Base-by-base conservation (phyloP, 2,888 invertebrate species). In the Melikaiella ostensackeni region DNA sequence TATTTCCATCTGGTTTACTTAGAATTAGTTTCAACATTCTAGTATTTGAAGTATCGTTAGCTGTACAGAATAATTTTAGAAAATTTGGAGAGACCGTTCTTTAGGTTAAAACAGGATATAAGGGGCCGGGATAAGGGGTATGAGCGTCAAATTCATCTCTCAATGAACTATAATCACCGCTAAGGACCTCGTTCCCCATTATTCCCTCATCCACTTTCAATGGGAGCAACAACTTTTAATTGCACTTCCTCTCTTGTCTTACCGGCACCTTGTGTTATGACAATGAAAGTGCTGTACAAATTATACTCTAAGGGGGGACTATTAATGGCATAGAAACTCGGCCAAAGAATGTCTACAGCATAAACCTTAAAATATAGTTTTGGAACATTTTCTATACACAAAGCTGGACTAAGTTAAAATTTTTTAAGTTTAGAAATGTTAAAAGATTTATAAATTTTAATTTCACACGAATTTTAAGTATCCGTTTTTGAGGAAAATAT, bases 161-260 rank as follows among this genome's bases (percentile, higher is more conserved):
- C 85, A 75, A 85, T 81, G 79, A 83, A 80, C 77, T 78, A 77
- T 83, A 84, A 86, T 86, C 81, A 80, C 81, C 66, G 76, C 61
- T 79, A 78, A 78, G 81, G 78, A 82, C 74, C 79, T 64, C 78
- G 79, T 79, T 78, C 74, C 79, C 80, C 78, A 79, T 86, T 82
- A 84, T 82, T 81, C 75, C 78, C 78, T 77, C 75, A 79, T 83
- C 81, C 77, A 42, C 74, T 66, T 74, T 77, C 61, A 57, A 55
- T 75, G 76, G 75, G 70, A 85, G 84, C 81, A 86, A 84, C 85
- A 88, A 87, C 83, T 86, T 88, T 87, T 88, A 86, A 87, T 89
- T 88, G 88, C 87, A 86, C 86, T 85, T 88, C 83, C 82, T 85
- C 82, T 77, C 85, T 80, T 81, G 84, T 81, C 50, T 50, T 50